These are phyloP conservation scores for Bettongia penicillata DNA, from an alignment of 2,113 vertebrate genomes.

Conservation along the genomic window DNA sequence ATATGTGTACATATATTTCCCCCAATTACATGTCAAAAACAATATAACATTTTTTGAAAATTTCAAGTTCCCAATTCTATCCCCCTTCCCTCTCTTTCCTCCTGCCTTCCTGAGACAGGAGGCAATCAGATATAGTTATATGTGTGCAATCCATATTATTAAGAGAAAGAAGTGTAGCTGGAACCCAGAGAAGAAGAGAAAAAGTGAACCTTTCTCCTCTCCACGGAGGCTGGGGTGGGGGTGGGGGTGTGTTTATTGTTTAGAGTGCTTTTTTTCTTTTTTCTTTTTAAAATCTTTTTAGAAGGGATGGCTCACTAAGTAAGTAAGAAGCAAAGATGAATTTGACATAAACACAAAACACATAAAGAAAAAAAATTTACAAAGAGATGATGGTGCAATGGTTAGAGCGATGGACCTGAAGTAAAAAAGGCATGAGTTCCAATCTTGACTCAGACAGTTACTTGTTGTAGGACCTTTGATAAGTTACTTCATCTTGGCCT, in stretches of 20 bases:
- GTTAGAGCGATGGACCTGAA: background rate
- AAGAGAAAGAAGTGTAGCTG: background rate
- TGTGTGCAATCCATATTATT: background rate
- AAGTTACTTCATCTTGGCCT: background rate
- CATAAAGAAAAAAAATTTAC: background rate
- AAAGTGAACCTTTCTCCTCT: background rate
- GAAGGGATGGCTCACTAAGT: background rate
- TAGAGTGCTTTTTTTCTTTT: too few relatives aligned
- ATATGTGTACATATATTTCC: too few relatives aligned
- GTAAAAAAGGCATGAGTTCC: background rate
- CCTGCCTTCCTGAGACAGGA: background rate
- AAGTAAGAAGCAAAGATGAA: background rate
- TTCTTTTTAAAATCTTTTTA: background rate
- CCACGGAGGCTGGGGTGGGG: too few relatives aligned
- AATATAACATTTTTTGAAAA: background rate
- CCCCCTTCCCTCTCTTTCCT: too few relatives aligned
- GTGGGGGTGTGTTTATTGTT: too few relatives aligned
- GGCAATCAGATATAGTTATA: background rate
- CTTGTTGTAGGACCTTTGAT: background rate
- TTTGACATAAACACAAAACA: too few relatives aligned
- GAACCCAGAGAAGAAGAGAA: background rate
- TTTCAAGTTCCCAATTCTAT: background rate
- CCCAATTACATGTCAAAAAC: background rate
- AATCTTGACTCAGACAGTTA: background rate
- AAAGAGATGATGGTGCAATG: background rate